A percentile compares a stretch with the other conserved stretches of the same genome.
Conservation (phyloP, 1,140 invertebrate genomes). For the Schlechtendalia chinensis region DNA sequence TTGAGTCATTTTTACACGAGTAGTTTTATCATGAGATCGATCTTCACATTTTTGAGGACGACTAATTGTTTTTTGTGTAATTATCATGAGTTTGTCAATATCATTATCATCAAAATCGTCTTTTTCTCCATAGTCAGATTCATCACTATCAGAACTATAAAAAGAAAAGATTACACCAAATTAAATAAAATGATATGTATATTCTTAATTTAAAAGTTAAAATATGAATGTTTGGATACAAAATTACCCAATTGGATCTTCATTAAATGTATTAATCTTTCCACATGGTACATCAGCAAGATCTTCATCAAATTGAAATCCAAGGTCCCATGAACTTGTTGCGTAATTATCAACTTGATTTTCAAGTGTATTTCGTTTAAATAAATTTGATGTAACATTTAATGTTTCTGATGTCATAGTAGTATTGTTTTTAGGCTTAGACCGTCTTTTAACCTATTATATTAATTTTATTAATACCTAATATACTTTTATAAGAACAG, state of each 20-base stretch:
- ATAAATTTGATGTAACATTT: background rate
- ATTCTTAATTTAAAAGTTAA: background rate
- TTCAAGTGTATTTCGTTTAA: slow-evolving; percentile 52
- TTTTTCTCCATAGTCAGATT: slow-evolving; percentile 68
- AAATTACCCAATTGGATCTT: slow-evolving; percentile 58
- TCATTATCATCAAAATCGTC: slow-evolving; percentile 88
- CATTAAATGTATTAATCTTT: slow-evolving; percentile 80
- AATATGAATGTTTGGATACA: background rate
- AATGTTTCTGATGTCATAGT: background rate
- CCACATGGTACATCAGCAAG: slow-evolving; percentile 71
- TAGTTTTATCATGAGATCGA: slow-evolving; percentile 80
- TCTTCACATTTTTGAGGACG: slow-evolving; percentile 64
- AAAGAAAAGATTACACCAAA: slow-evolving; percentile 45
- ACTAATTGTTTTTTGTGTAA: slow-evolving; percentile 73
- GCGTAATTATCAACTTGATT: slow-evolving; percentile 53
- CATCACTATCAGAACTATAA: slow-evolving; percentile 66
- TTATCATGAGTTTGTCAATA: slow-evolving; percentile 92
- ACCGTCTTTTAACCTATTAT: slow-evolving; percentile 45
- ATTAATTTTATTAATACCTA: background rate
- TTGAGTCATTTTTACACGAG: slow-evolving; percentile 86
- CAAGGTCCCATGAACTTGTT: slow-evolving; percentile 64
- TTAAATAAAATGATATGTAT: slow-evolving; percentile 56
- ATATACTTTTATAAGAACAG: background rate
- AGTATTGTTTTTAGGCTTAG: background rate
- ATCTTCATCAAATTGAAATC: slow-evolving; percentile 97